Evolutionary conservation across 2,113 vertebrate genomes (phyloP), one percentile per base, ranked within the genome.

Genomic region (Anseranas semipalmata): DNA sequence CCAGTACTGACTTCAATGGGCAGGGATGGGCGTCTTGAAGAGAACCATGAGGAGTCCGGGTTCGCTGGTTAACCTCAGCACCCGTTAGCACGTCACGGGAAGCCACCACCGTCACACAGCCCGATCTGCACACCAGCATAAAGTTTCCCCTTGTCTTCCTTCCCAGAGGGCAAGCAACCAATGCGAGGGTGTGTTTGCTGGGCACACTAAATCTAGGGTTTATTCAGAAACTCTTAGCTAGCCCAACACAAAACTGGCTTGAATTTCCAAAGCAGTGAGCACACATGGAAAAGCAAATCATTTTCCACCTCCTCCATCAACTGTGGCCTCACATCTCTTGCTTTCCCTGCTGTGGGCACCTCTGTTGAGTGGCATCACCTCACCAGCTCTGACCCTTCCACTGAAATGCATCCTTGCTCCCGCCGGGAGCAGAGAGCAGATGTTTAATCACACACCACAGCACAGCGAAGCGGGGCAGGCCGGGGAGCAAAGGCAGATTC

Each of bases 101-200:
- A 78, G 60, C 24, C 63, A 79, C 32, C 43, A 72, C 10, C 4
- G 0, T 6, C 5, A 4, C 12, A 28, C 50, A 73, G 32, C 32
- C 39, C 0, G 1, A 16, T 45, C 62, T 59, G 20, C 41, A 35
- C 39, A 12, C 6, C 32, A 32, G 43, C 0, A 0, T 30, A 56
- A 52, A 39, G 13, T 37, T 53, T 16, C 30, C 73, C 16, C 16
- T 43, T 18, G 5, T 19, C n/a, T n/a, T n/a, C 20, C 20, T 25
- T 58, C 46, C 60, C 41, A 25, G 20, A 12, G 30, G 65, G 22
- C 39, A 62, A 13, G 2, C 68, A 74, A 22, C 18, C 35, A 70
- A 19, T 1, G 0, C 20, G 15, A n/a, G 25, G 9, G 2, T 45
- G 17, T 27, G 24, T 20, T 81, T 72, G 7, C 6, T 7, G 21